Conservation (phyloP, 2,797 vertebrate genomes). For the Halcyon chelicuti region DNA sequence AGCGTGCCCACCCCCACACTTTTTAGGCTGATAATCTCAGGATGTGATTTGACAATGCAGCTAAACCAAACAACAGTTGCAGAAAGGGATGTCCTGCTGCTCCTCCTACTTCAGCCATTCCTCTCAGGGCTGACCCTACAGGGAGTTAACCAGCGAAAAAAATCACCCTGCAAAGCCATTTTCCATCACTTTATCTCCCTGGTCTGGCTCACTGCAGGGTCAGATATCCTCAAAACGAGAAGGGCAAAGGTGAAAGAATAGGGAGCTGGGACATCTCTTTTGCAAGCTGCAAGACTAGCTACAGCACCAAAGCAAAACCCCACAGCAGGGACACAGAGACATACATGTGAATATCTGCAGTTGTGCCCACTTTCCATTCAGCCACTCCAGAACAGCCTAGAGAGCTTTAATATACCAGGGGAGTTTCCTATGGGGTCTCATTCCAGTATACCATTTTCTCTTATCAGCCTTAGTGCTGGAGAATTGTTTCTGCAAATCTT, state of each 20-base stretch:
- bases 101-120: background rate
- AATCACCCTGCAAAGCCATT: background rate
- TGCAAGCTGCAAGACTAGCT: background rate
- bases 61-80: background rate
- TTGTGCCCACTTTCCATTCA: background rate
- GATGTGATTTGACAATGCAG: background rate
- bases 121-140: background rate
- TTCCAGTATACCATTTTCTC: background rate
- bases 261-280: background rate
- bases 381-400: background rate
- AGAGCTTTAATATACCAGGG: background rate
- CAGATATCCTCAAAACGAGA: background rate
- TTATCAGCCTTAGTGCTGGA: background rate
- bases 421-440: rapidly evolving
- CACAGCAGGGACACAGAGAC: background rate
- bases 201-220: background rate
- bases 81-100: background rate
- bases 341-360: background rate
- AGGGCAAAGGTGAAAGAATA: background rate
- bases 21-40: background rate
- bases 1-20: background rate
- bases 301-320: background rate
- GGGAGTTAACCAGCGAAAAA: background rate
- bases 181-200: background rate
- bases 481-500: background rate